Percentiles rank a stretch among this genome's conserved stretches.
Conservation (phyloP, 2,888 invertebrate species). For the Margaritifera margaritifera region DNA sequence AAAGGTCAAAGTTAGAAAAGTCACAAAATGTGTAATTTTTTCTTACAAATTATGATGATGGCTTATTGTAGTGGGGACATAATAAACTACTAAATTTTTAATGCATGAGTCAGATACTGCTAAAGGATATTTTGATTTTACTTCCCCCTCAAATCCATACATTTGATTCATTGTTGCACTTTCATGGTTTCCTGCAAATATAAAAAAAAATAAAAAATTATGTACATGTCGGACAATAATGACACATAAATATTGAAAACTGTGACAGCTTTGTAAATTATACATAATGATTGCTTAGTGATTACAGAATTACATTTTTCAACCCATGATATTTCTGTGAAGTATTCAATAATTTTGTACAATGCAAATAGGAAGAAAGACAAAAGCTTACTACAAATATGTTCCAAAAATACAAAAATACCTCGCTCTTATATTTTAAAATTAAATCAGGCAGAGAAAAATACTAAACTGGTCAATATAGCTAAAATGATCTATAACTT, state of each 20-base stretch:
- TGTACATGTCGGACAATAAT: conserved; percentile 1
- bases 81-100: neutral
- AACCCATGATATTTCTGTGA: neutral
- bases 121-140: conserved; percentile 87
- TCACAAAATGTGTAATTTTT: neutral
- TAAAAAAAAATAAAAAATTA: conserved; percentile 16
- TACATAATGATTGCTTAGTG: too few relatives aligned
- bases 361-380: too few relatives aligned
- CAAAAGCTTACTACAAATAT: too few relatives aligned
- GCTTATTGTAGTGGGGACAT: neutral
- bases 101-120: neutral
- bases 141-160: conserved; percentile 99
- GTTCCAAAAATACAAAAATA: too few relatives aligned
- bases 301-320: neutral
- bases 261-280: too few relatives aligned
- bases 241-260: neutral
- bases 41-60: neutral
- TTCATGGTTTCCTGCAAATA: conserved; percentile 92
- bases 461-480: too few relatives aligned
- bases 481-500: too few relatives aligned
- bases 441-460: too few relatives aligned
- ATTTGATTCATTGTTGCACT: conserved; percentile 99
- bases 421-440: too few relatives aligned
- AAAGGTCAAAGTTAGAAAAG: too few relatives aligned
- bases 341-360: neutral